Evolutionary conservation across 1,140 invertebrate species (phyloP), one percentile per base, ranked within the genome.

Genomic region (Pogonomyrmex californicus): DNA sequence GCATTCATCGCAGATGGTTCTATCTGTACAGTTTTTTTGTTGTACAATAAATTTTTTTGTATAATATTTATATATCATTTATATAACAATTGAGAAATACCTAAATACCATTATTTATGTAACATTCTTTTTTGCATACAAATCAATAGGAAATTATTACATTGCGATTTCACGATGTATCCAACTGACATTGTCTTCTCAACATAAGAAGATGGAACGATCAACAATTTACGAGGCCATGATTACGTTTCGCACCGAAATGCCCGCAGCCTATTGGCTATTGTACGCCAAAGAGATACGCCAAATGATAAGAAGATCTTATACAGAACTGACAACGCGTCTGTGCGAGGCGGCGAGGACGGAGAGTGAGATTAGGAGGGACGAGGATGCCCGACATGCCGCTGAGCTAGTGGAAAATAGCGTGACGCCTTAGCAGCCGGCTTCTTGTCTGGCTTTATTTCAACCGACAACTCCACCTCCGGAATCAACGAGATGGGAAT

Each of bases 381-480:
- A 71, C 68, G 86, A 83, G 87, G 77, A 75, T 85, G 86, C 68
- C 87, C 71, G 83, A 86, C 86, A 62, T 77, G 23, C 30, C 62
- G 56, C 62, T 91, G 91, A 92, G 88, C 87, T 87, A 87, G 89
- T 91, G 86, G 91, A 90, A 93, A 93, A 91, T 91, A 87, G 88
- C 91, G 82, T 88, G 81, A 87, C 76, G 81, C 71, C 56, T 23
- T 49, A 63, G 75, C 36, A 51, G 47, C 47, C 47, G 30, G 23
- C 30, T 66, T 58, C 83, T 77, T 79, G 65, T 86, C 77, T 38
- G 79, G 58, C 86, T 87, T 65, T 85, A 85, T 87, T 87, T 87
- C 79, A 65, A 82, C 63, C 68, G 70, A 73, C 70, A 47, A 85
- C 66, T 73, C 79, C 78, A 85, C 79, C 70, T 47, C 51, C 62